Evolutionary conservation across 2,888 invertebrate genomes (phyloP).

Genomic region (Amorpha juglandis): DNA sequence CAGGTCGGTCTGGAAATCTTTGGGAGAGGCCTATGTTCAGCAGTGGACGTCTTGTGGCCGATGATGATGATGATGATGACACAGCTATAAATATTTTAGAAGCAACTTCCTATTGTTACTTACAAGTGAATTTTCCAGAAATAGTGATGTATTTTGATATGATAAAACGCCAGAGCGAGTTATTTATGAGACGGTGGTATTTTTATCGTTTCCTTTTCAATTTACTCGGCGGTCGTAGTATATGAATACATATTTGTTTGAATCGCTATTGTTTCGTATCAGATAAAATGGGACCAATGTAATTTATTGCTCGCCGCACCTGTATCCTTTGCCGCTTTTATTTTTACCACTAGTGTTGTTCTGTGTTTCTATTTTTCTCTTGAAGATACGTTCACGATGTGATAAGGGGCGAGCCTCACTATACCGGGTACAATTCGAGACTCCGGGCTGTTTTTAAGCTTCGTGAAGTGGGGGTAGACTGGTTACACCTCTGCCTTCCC

Average conservation of each 20-base stretch:
- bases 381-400: too few species aligned
- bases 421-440: too few species aligned
- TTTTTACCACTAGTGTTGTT: constrained; percentile 1
- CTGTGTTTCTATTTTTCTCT: not conserved
- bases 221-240: constrained; percentile 23
- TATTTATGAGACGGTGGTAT: constrained; percentile 28
- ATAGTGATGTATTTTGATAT: constrained; percentile 10
- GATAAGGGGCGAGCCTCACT: too few species aligned
- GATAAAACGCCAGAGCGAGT: constrained; percentile 17
- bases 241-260: constrained; percentile 32
- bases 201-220: constrained; percentile 32
- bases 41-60: too few species aligned
- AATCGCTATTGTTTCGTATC: constrained; percentile 41
- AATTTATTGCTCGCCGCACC: constrained; percentile 51
- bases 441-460: too few species aligned
- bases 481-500: too few species aligned
- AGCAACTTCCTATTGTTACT: constrained; percentile 15
- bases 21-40: too few species aligned
- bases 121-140: constrained; percentile 9
- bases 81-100: too few species aligned
- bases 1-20: too few species aligned
- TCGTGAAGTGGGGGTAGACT: too few species aligned
- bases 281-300: constrained; percentile 44
- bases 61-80: too few species aligned
- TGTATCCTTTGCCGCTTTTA: constrained; percentile 36